Evolutionary conservation across 64 coral and sea anemone genomes (phyloP), one percentile per base, ranked within the genome.

Genomic region (Pocillopora damicornis): DNA sequence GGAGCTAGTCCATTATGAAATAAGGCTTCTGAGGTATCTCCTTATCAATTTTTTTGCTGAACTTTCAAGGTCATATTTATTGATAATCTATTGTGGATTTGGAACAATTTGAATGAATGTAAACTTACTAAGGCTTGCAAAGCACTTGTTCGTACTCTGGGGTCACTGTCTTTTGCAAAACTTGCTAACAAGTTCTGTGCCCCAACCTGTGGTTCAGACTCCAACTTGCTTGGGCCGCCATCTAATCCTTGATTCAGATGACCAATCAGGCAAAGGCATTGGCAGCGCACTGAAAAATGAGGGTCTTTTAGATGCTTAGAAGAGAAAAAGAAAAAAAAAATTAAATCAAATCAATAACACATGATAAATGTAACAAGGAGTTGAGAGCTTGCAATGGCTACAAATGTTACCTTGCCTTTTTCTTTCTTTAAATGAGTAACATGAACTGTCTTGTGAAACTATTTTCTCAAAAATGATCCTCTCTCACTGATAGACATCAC

Each of bases 121-220:
- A 6, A 17, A 79, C 93, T 95, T 66, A 98, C 96, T 56, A 98
- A 69, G 59, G 96, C 92, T 60, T 98, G 85, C 56, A 98, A 68
- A 64, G 96, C 96, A 86, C 82, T 92, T 61, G 93, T 98, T 61
- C 97, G 87, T 8, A 99, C 97, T 60, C 97, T 89, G 13, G 97
- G 91, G 74, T 99, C 97, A 93, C 93, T 92, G 79, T 99, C 97
- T 23, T 86, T 76, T 76, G 97, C 76, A 66, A 91, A 95, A 63
- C 91, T 90, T 45, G 89, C 89, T 5, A 99, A 18, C 16, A 95
- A 77, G 37, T 63, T 88, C 77, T 93, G 93, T 7, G 90, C 87
- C 85, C 79, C 88, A 42, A 59, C 59, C 63, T 51, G 15, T 83
- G 81, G n/a, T 20, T 13, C 75, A 77, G 79, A 13, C 75, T 77